phyloP scores from a whole-genome alignment of 2,888 invertebrate genomes.

The Eupithecia vulgata region DNA sequence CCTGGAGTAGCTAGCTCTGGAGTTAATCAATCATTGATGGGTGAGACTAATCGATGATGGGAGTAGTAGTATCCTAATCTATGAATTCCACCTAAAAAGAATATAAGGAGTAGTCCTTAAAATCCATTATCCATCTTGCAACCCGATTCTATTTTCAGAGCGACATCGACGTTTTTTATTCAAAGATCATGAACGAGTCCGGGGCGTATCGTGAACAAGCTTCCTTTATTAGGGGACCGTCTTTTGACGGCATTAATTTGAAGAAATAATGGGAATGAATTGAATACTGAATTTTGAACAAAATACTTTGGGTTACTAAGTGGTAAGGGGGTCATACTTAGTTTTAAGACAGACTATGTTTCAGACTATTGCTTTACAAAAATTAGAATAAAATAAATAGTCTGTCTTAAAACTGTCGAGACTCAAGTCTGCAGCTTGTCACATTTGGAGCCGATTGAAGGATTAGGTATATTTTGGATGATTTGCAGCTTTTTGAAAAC shows the following conservation, averaged over 20 bases:
- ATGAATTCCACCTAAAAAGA: not conserved
- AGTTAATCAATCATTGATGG: no score
- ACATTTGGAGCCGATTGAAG: not conserved
- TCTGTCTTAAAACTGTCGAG: no score
- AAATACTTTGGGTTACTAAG: no score
- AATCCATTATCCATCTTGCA: not conserved
- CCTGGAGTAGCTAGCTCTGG: not conserved
- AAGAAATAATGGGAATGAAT: no score
- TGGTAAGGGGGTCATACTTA: no score
- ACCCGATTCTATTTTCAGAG: slow-evolving; percentile 18
- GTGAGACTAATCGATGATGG: not conserved
- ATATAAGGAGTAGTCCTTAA: not conserved
- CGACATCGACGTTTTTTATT: slow-evolving; percentile 25
- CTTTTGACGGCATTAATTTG: not conserved
- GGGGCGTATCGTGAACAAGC: not conserved
- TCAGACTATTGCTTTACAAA: no score
- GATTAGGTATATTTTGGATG: not conserved
- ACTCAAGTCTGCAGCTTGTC: no score
- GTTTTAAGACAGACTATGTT: no score
- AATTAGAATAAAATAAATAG: no score
- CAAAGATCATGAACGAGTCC: slow-evolving; percentile 14
- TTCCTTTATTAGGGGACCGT: not conserved
- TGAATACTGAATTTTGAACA: no score
- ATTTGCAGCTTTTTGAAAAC: not conserved
- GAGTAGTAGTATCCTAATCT: not conserved